phyloP scores from a whole-genome alignment of 2,113 vertebrate species.

The Cebidichthys violaceus region DNA sequence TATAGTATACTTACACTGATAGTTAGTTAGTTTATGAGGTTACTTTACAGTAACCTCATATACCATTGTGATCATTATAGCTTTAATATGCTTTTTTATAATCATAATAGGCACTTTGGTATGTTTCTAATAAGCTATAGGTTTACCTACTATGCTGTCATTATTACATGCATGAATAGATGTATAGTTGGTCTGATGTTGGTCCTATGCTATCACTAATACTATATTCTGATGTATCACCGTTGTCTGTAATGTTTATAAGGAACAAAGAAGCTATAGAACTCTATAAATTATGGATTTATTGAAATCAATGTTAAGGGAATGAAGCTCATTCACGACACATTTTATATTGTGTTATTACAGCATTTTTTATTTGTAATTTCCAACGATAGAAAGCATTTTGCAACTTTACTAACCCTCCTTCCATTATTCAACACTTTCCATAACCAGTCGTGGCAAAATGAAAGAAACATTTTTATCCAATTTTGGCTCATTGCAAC shows the following conservation, averaged over 20 bases:
- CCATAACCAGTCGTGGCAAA: slow-evolving; percentile 43
- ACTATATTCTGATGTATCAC: neutral
- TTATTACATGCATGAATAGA: neutral
- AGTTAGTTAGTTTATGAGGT: neutral
- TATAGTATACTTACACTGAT: neutral
- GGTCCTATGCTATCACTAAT: neutral
- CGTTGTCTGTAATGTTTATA: neutral
- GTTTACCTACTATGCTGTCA: neutral
- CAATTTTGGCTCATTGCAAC: slow-evolving; percentile 61
- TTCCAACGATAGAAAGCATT: neutral
- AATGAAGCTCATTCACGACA: neutral
- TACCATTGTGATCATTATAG: neutral
- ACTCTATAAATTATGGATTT: neutral
- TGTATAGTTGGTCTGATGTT: neutral
- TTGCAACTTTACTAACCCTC: neutral
- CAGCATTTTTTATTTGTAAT: neutral
- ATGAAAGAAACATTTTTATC: slow-evolving; percentile 67
- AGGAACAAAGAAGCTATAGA: neutral
- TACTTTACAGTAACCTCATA: neutral
- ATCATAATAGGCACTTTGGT: neutral
- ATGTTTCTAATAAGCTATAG: neutral
- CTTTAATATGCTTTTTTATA: neutral
- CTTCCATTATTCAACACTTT: slow-evolving; percentile 32
- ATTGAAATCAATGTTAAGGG: neutral
- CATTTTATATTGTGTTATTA: neutral